Evolutionary conservation across 1,140 invertebrate genomes (phyloP).

Genomic region (Pararge aegeria): DNA sequence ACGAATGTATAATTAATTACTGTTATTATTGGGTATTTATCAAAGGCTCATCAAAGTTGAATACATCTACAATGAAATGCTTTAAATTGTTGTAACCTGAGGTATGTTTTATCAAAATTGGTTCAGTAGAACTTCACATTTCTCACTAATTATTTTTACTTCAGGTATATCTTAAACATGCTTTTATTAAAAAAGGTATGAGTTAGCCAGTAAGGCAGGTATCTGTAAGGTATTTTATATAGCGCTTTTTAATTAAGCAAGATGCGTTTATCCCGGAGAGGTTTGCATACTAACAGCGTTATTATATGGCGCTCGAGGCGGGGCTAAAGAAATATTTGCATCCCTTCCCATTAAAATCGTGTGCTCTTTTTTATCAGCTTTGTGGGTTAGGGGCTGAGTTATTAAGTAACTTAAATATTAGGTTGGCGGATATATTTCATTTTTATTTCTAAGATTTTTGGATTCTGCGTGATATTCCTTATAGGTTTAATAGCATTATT

Average conservation of each 20-base stretch:
- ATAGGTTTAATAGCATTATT: no score
- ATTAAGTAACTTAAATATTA: conserved; percentile 6
- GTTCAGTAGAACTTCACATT: no score
- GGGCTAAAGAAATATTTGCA: conserved; percentile 24
- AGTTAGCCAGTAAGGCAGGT: background rate
- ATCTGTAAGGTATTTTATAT: background rate
- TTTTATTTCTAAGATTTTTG: no score
- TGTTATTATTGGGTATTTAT: no score
- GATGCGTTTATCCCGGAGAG: conserved; percentile 8
- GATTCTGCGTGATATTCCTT: no score
- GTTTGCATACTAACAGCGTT: conserved; percentile 12
- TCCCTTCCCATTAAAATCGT: conserved; percentile 23
- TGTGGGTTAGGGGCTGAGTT: background rate
- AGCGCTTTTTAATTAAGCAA: conserved; percentile 12
- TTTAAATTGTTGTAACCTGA: no score
- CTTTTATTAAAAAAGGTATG: background rate
- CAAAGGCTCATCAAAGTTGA: no score
- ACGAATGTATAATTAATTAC: no score
- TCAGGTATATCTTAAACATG: no score
- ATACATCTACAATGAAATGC: no score
- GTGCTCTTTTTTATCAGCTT: conserved; percentile 13
- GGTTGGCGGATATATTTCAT: background rate
- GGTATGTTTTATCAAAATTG: no score
- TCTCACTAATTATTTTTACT: no score
- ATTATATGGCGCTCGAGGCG: conserved; percentile 13